Evolutionary conservation across 2,888 invertebrate genomes (phyloP).

Genomic region (Crematogaster levior): DNA sequence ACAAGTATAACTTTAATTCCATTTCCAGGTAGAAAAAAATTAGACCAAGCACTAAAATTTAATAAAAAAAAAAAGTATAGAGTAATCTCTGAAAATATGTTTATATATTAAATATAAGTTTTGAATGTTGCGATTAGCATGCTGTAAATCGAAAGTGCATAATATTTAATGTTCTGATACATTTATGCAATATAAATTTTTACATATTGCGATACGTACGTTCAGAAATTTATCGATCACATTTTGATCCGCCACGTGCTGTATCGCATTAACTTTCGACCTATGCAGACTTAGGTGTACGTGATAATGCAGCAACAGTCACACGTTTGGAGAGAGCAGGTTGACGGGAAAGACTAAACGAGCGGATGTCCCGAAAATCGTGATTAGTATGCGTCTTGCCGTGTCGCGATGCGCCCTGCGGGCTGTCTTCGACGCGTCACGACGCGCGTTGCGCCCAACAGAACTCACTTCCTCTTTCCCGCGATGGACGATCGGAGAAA

Average conservation of each 20-base stretch:
- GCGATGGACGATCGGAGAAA: conserved; percentile 83
- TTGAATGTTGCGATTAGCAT: not conserved
- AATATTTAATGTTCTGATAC: not conserved
- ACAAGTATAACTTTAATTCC: not conserved
- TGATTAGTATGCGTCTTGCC: conserved; percentile 83
- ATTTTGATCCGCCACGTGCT: conserved; percentile 17
- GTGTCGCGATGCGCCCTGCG: conserved; percentile 76
- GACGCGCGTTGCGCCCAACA: conserved; percentile 77
- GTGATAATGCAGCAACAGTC: not conserved
- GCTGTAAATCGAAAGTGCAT: not conserved
- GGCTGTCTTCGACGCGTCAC: conserved; percentile 77
- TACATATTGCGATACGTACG: conserved; percentile 16
- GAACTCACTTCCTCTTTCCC: conserved; percentile 83
- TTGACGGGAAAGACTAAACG: conserved; percentile 13
- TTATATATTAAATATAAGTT: not conserved
- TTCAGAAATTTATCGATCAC: not conserved
- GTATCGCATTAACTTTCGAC: conserved; percentile 12
- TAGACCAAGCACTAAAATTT: not conserved
- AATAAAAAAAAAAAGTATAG: not conserved
- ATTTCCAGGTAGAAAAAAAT: not conserved
- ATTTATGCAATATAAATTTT: conserved; percentile 19
- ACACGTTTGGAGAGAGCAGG: not conserved
- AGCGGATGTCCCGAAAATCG: conserved; percentile 74
- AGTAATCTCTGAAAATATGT: not conserved
- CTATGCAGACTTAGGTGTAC: not conserved